These are phyloP conservation scores for Tiaroga cobitis DNA, from an alignment of 2,797 vertebrate genomes.

Conservation along the genomic window DNA sequence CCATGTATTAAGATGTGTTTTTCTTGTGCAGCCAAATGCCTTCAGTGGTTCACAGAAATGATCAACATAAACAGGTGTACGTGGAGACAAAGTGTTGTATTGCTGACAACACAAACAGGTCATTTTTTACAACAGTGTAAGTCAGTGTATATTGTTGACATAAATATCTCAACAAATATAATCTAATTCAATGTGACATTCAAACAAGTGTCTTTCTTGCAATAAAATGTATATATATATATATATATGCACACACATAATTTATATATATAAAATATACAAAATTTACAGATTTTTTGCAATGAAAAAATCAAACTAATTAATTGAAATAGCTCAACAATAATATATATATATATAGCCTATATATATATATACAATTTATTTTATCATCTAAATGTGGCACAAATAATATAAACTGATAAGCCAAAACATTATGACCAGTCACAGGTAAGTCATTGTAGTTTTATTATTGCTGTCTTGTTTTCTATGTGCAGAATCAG, in stretches of 20 bases:
- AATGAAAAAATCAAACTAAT: no score
- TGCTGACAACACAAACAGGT: neutral
- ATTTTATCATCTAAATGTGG: neutral
- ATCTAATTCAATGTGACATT: neutral
- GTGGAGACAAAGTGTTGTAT: neutral
- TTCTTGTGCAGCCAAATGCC: constrained; percentile 37
- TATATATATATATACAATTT: no score
- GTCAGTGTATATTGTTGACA: neutral
- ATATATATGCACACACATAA: no score
- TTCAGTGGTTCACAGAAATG: constrained; percentile 46
- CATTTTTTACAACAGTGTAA: neutral
- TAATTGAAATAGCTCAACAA: no score
- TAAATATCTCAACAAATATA: neutral
- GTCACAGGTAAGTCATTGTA: neutral
- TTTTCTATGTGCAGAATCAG: neutral
- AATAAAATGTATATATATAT: neutral
- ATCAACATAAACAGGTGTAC: constrained; percentile 25
- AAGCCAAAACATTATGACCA: no score
- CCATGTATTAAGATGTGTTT: constrained; percentile 60
- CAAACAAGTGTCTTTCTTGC: neutral
- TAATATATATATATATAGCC: no score
- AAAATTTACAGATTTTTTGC: no score
- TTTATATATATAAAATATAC: no score
- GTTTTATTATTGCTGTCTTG: neutral
- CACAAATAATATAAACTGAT: no score